Conservation (phyloP, 2,797 vertebrate species). For the Tarsius wallacei region DNA sequence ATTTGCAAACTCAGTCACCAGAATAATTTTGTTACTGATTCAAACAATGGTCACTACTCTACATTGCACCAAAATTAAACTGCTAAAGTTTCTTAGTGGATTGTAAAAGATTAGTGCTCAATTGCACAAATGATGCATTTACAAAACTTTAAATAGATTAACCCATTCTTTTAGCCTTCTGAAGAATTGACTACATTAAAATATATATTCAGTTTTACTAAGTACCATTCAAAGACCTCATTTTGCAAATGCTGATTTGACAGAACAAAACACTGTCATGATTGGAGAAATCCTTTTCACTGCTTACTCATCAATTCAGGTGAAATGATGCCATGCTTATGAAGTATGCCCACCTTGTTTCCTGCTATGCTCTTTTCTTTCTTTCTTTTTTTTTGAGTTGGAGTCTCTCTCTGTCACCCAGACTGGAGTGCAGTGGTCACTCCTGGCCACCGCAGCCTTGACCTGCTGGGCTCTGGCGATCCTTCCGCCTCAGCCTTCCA, state of each 20-base stretch:
- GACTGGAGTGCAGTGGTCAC: no score
- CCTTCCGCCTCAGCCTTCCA: no score
- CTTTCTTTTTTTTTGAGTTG: no score
- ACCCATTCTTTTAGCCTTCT: background rate
- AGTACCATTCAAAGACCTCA: constrained; percentile 60
- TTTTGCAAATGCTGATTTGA: constrained; percentile 78
- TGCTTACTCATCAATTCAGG: constrained; percentile 80
- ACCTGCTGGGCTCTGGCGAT: no score
- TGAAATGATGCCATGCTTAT: constrained; percentile 66
- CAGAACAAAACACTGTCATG: constrained; percentile 73
- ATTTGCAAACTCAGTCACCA: constrained; percentile 38
- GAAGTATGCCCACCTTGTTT: background rate
- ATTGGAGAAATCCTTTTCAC: constrained; percentile 79
- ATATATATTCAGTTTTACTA: constrained; percentile 54
- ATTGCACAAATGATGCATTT: constrained; percentile 66
- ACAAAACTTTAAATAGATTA: constrained; percentile 1
- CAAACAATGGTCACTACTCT: constrained; percentile 16
- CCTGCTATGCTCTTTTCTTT: background rate
- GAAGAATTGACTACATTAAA: constrained; percentile 40
- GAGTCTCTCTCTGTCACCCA: no score
- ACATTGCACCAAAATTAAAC: constrained; percentile 42
- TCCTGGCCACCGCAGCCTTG: no score
- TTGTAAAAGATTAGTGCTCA: constrained; percentile 71
- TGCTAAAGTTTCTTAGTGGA: constrained; percentile 37
- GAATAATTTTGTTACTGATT: constrained; percentile 44